A percentile compares a stretch with the other conserved stretches of the same genome.
Evolutionary conservation across 2,797 vertebrate species (phyloP).

Genomic region (Pachyuromys duprasi): DNA sequence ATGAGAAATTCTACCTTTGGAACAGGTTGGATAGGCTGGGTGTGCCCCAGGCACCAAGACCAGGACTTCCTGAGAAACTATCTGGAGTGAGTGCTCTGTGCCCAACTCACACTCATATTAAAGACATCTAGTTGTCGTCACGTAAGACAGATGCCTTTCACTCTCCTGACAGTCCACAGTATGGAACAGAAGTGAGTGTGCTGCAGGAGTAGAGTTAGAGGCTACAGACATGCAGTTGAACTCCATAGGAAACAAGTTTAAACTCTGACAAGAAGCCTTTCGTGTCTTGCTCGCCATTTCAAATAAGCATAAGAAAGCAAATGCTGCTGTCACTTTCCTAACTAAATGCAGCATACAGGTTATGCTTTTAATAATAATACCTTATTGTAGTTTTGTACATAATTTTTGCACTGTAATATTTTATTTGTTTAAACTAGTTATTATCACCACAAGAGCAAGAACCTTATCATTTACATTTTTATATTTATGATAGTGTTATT

Average conservation of each 20-base stretch:
- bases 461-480: not conserved
- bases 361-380: not conserved
- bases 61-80: not conserved
- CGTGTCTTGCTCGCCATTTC: not conserved
- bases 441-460: not conserved
- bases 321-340: not conserved
- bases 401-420: not conserved
- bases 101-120: accelerated
- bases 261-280: not conserved
- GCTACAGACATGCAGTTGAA: not conserved
- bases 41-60: not conserved
- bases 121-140: not conserved
- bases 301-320: conserved; percentile 10
- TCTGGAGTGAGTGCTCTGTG: not conserved
- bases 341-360: not conserved
- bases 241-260: not conserved
- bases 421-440: conserved; percentile 38
- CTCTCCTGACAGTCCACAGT: no score
- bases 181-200: accelerated
- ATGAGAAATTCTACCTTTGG: not conserved
- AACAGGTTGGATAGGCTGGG: not conserved
- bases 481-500: not conserved
- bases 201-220: not conserved
- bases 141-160: not conserved
- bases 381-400: conserved; percentile 7